Base-by-base conservation (phyloP, 2,113 vertebrate genomes). In the Cavia porcellus region DNA sequence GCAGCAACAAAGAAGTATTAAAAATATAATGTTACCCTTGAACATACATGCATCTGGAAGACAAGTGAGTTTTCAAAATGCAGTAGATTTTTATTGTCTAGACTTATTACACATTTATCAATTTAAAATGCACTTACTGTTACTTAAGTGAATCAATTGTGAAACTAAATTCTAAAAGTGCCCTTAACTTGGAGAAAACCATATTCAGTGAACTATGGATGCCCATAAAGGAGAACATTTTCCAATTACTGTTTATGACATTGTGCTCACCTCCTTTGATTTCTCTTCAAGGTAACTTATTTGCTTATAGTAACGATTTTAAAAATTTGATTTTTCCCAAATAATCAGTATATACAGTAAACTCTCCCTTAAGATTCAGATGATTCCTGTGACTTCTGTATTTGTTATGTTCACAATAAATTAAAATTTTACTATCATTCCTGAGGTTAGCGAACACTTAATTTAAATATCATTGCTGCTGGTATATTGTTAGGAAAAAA, bases 361-460 rank as follows among this genome's bases (percentile, higher is more conserved):
- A 47, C 74, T 77, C 25, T 45, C 5, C 50, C 95, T 98, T 96
- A 93, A 95, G 91, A 61, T 92, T 96, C 11, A 92, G 2, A 98
- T 95, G 66, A 95, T 94, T 42, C 90, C 87, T 98, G 95, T 98
- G 95, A 98, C 93, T 98, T 97, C 90, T 97, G 86, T 96, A 90
- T 98, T 98, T 98, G 97, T 97, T 97, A 90, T 75, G 61, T 95
- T 82, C 80, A 94, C 24, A 82, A 52, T 98, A 96, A 97, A 96
- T 98, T 97, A 97, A 84, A 95, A 98, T 97, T 24, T 98, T 82
- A 89, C 86, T 93, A 2, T 98, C 70, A 1, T 87, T 25, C 45
- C 77, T 94, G 0, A 45, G 47, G 91, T 22, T 96, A 77, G 72
- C 86, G 77, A 70, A 64, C 47, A 72, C 35, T 97, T 97, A 95